phyloP scores from a whole-genome alignment of 2,888 invertebrate species.

The Megamerina dolium region DNA sequence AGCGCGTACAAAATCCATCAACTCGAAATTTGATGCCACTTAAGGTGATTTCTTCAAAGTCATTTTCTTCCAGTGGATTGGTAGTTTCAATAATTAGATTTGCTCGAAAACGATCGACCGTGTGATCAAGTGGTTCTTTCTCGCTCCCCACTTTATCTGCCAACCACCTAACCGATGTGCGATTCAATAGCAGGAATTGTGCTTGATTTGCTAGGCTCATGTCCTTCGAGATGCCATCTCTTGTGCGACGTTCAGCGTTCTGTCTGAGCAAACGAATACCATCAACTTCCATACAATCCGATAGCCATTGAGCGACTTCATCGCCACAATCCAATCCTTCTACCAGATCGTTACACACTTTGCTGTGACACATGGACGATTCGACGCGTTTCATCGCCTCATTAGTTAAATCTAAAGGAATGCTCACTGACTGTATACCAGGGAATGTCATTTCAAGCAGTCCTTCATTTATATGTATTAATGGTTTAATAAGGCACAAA shows the following conservation, averaged over 20 bases:
- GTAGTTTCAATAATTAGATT: constrained; percentile 76
- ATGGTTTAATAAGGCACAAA: constrained; percentile 73
- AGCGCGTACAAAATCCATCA: constrained; percentile 77
- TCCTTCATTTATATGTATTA: constrained; percentile 57
- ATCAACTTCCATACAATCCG: constrained; percentile 60
- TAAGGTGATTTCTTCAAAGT: constrained; percentile 61
- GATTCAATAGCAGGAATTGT: constrained; percentile 77
- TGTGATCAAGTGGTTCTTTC: constrained; percentile 53
- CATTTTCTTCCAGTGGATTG: constrained; percentile 70
- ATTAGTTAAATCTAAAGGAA: constrained; percentile 52
- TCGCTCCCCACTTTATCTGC: constrained; percentile 55
- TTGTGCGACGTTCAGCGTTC: constrained; percentile 32
- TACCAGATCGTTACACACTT: constrained; percentile 78
- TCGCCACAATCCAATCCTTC: constrained; percentile 80
- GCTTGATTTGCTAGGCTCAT: constrained; percentile 75
- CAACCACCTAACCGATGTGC: constrained; percentile 70
- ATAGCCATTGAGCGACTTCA: constrained; percentile 74
- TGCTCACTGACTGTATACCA: constrained; percentile 56
- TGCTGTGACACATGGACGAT: constrained; percentile 61
- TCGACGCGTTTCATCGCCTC: constrained; percentile 34
- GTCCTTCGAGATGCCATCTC: constrained; percentile 31
- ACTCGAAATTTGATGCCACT: constrained; percentile 58
- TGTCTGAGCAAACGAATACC: constrained; percentile 67
- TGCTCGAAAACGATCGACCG: constrained; percentile 79
- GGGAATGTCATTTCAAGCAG: constrained; percentile 57